phyloP scores from a whole-genome alignment of 1,140 invertebrate genomes.

The Wiebesia pumilae region DNA sequence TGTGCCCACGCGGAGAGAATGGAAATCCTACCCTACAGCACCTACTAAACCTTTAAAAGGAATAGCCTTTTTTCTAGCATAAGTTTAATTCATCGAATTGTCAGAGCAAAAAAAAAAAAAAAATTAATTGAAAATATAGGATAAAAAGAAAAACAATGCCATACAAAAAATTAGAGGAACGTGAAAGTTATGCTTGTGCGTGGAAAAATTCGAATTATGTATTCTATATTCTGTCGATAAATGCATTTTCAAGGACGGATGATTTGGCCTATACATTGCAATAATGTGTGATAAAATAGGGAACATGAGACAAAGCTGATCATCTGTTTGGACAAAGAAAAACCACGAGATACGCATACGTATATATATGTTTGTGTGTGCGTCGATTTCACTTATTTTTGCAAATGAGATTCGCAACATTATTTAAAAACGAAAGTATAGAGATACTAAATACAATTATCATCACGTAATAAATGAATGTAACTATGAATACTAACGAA shows the following conservation, averaged over 20 bases:
- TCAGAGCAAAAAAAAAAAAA: conserved; percentile 14
- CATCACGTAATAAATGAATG: too few species aligned
- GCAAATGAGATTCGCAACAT: not conserved
- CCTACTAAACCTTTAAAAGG: conserved; percentile 23
- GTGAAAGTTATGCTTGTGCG: not conserved
- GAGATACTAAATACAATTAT: too few species aligned
- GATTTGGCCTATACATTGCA: not conserved
- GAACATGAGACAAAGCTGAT: not conserved
- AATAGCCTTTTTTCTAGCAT: conserved; percentile 28
- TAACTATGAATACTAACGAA: too few species aligned
- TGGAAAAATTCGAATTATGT: conserved; percentile 12
- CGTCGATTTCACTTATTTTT: too few species aligned
- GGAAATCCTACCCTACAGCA: not conserved
- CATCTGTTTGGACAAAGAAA: not conserved
- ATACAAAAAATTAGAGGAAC: not conserved
- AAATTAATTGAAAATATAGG: conserved; percentile 26
- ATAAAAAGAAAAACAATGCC: conserved; percentile 1
- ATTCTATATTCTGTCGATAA: not conserved
- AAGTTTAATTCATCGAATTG: conserved; percentile 30
- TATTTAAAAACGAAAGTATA: too few species aligned
- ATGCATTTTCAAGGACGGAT: not conserved
- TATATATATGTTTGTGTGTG: not conserved
- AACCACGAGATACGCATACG: not conserved
- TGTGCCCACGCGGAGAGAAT: conserved; percentile 14
- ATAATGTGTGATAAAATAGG: conserved; percentile 1